phyloP scores from a whole-genome alignment of 2,113 vertebrate species.

The Oreochromis niloticus region DNA sequence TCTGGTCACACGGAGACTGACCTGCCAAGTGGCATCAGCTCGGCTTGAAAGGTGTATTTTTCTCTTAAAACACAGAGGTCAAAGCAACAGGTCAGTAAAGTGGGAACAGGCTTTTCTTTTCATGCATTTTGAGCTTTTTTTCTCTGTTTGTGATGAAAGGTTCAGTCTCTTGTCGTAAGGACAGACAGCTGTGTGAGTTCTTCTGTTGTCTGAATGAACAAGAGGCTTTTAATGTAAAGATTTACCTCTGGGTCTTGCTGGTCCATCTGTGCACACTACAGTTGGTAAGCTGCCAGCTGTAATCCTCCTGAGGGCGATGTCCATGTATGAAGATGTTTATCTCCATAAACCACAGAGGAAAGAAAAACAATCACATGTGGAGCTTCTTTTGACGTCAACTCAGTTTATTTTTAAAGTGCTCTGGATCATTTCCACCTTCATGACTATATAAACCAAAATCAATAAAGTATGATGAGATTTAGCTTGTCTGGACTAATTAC shows the following conservation, averaged over 20 bases:
- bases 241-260: constrained; percentile 11
- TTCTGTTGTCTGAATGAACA: background rate
- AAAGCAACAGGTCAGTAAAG: background rate
- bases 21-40: background rate
- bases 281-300: background rate
- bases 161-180: background rate
- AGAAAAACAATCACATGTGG: background rate
- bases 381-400: background rate
- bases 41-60: background rate
- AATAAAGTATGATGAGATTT: background rate
- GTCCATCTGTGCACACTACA: constrained; percentile 29
- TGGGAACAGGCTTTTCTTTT: background rate
- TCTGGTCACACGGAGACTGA: background rate
- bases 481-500: background rate
- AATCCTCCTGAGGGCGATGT: constrained; percentile 1
- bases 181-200: background rate
- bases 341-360: background rate
- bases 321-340: background rate
- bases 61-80: background rate
- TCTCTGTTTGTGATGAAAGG: background rate
- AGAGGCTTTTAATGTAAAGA: constrained; percentile 10
- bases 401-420: background rate
- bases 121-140: background rate
- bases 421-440: background rate
- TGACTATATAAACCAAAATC: background rate